A percentile compares a stretch with the other conserved stretches of the same genome.
Conservation (phyloP, 2,113 vertebrate species). For the Odontesthes bonariensis region DNA sequence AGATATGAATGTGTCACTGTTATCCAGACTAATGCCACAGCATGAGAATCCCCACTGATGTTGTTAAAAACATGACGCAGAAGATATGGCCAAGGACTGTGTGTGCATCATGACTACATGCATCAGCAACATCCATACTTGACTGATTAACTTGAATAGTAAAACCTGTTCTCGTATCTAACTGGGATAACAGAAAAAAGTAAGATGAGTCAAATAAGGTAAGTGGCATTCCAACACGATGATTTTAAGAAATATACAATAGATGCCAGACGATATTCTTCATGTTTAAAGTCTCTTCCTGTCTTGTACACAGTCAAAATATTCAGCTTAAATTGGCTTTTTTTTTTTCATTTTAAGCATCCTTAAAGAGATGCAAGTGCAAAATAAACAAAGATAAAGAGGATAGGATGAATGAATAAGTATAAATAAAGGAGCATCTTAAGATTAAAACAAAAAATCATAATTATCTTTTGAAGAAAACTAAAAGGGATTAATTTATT, state of each 20-base stretch:
- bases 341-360: no score
- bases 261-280: not conserved
- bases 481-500: not conserved
- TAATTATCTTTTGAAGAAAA: not conserved
- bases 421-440: not conserved
- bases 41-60: conserved; percentile 54
- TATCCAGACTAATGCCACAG: conserved; percentile 36
- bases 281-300: not conserved
- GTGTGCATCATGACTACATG: conserved; percentile 55
- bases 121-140: conserved; percentile 35
- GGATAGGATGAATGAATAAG: no score
- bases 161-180: conserved; percentile 27
- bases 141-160: conserved; percentile 40
- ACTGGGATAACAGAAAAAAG: conserved; percentile 24
- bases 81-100: conserved; percentile 68
- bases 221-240: not conserved
- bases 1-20: conserved; percentile 23
- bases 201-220: not conserved
- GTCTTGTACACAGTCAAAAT: not conserved
- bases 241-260: not conserved
- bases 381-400: not conserved
- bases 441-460: not conserved
- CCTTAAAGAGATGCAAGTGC: not conserved
- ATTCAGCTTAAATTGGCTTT: not conserved
- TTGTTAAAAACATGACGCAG: conserved; percentile 57